Evolutionary conservation across 1,140 invertebrate genomes (phyloP), one percentile per base, ranked within the genome.

Genomic region (Vanessa tameamea): DNA sequence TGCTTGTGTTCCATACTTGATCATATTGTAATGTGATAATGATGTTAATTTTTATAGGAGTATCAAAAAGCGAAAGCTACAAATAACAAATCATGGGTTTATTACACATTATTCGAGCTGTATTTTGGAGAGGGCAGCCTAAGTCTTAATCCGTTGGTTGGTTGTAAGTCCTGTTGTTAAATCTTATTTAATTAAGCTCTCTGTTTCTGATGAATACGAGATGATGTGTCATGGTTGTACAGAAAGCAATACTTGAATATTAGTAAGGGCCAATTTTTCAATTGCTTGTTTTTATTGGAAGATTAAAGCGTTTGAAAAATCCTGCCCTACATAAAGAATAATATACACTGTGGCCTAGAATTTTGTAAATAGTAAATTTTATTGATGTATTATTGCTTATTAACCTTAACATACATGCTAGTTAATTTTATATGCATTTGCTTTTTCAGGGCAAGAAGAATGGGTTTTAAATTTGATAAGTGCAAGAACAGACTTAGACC

Each of bases 11-110:
- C 37, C 7, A 9, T 43, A 9, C 31, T 4, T 37, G 31, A 31
- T 43, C 37, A 9, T 8, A 43, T 43, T 55, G 26, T 31, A 31
- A 55, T 51, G 2, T 31, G 13, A 26, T 63, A 26, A 50, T 48
- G 14, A 14, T 50, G 13, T 66, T 73, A 50, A 13, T 31, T 4
- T 31, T 31, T 31, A 31, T 71, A 92, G 90, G 90, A 92, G 50
- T 92, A 89, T 71, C 90, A 92, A 72, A 92, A 91, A 72, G 82
- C 90, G 4, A 89, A 87, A 63, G 90, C 90, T 2, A 91, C 88
- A 16, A 84, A 88, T 20, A 92, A 92, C 72, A 89, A 85, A 48
- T 77, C 78, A 1, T 92, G 90, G 90, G 77, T 92, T 16, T 92
- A 92, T 66, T 87, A 88, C 72, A 84, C 81, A 43, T 66, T 92